Base-by-base conservation (phyloP, 2,888 invertebrate species). In the Toxonevra muliebris region DNA sequence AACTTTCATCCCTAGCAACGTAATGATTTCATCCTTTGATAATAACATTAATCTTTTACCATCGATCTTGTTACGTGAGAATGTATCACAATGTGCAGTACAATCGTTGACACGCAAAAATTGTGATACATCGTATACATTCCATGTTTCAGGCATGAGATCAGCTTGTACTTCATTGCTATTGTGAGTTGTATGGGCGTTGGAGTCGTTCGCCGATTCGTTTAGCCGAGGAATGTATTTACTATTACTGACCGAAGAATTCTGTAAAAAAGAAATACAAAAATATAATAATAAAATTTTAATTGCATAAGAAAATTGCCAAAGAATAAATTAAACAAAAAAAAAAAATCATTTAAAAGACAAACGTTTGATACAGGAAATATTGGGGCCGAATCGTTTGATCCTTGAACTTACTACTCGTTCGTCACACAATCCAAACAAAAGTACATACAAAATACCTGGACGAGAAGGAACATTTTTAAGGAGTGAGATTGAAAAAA, bases 91-190 rank as follows among this genome's bases (percentile, higher is more conserved):
- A 81, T 92, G 91, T 11, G 91, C 90, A 66, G 90, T 90, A 77
- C 91, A 92, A 82, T 96, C 96, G 83, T 97, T 97, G 54, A 94
- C 92, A 59, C 93, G 90, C 62, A 97, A 88, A 86, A 97, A 97
- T 84, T 94, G 92, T 20, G 93, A 93, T 10, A 97, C 97, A 82
- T 97, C 96, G 74, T 89, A 88, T 0, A 93, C 89, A 71, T 90
- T 92, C 97, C 97, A 97, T 70, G 89, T 88, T 50, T 88, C 87
- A 11, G 92, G 92, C 73, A 87, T 84, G 57, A 72, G 76, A 59
- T 85, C 85, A 66, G 80, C 66, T 12, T 77, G 79, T 42, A 74
- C 73, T 40, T 80, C 80, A 59, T 40, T 68, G 62, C 61, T 72
- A 50, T 58, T 73, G 10, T 71, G 67, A 2, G 30, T 30, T 30